Evolutionary conservation across 2,888 invertebrate species (phyloP).

Genomic region (Tipula confusa): DNA sequence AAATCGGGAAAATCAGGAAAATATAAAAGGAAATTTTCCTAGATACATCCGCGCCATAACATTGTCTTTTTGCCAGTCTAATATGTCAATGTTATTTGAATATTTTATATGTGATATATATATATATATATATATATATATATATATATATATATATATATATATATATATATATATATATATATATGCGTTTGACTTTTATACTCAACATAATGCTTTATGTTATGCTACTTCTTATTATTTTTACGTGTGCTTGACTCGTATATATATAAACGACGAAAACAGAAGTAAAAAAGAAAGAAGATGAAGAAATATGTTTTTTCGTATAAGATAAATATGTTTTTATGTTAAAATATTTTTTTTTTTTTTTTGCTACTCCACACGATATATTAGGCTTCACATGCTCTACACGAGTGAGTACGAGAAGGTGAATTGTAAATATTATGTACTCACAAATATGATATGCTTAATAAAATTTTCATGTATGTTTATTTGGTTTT

Average conservation of each 20-base stretch:
- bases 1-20: not conserved
- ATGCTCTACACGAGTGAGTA: too few species aligned
- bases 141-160: too few species aligned
- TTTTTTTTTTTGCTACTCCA: not conserved
- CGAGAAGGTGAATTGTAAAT: not conserved
- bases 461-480: not conserved
- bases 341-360: not conserved
- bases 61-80: not conserved
- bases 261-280: not conserved
- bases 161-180: too few species aligned
- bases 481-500: not conserved
- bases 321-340: not conserved
- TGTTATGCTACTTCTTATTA: conserved; percentile 3
- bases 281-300: not conserved
- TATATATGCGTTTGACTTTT: not conserved
- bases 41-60: not conserved
- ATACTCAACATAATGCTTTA: not conserved
- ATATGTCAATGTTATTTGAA: conserved; percentile 12
- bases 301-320: not conserved
- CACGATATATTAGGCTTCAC: not conserved
- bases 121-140: too few species aligned
- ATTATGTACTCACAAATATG: not conserved
- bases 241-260: not conserved
- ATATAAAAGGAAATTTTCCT: not conserved
- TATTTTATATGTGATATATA: not conserved